Percentiles rank a stretch among this genome's conserved stretches.
These are phyloP conservation scores for Alosa sapidissima DNA, from an alignment of 2,797 vertebrate genomes.

Conservation along the genomic window DNA sequence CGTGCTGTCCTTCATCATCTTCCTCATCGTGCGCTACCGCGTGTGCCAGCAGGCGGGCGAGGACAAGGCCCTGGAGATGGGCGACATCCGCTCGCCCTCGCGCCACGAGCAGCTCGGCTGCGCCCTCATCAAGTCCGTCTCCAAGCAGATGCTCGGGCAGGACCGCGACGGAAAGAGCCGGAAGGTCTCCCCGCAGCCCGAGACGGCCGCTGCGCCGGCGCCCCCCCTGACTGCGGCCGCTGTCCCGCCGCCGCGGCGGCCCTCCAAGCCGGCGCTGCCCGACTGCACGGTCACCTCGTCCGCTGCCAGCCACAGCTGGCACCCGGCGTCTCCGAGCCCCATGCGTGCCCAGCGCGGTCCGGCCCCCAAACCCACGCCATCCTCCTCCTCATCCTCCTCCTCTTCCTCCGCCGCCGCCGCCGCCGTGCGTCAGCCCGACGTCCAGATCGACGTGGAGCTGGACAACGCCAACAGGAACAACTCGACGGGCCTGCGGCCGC, in stretches of 20 bases:
- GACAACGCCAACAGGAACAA: constrained; percentile 96
- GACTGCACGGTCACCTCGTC: constrained; percentile 90
- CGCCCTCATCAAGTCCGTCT: constrained; percentile 82
- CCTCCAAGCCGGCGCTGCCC: constrained; percentile 80
- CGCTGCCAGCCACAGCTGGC: constrained; percentile 86
- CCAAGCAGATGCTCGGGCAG: constrained; percentile 86
- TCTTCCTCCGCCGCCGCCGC: not conserved
- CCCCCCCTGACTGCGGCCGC: constrained; percentile 15
- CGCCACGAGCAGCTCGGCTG: constrained; percentile 86
- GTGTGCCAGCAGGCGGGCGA: constrained; percentile 90
- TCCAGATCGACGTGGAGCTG: constrained; percentile 74
- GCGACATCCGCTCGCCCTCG: constrained; percentile 91
- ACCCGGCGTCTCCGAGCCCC: constrained; percentile 80
- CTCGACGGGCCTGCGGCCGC: constrained; percentile 79
- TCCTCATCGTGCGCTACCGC: constrained; percentile 97
- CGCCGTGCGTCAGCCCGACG: constrained; percentile 72
- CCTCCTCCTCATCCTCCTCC: constrained; percentile 31
- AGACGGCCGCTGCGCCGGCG: constrained; percentile 1
- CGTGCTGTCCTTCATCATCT: constrained; percentile 97
- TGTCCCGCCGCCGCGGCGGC: constrained; percentile 52
- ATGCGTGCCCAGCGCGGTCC: constrained; percentile 84
- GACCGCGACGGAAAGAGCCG: constrained; percentile 80
- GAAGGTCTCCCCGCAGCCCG: constrained; percentile 69
- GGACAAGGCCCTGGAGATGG: constrained; percentile 91
- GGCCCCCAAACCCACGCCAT: constrained; percentile 74